Conservation (phyloP, 2,888 invertebrate species). For the Nysson spinosus region DNA sequence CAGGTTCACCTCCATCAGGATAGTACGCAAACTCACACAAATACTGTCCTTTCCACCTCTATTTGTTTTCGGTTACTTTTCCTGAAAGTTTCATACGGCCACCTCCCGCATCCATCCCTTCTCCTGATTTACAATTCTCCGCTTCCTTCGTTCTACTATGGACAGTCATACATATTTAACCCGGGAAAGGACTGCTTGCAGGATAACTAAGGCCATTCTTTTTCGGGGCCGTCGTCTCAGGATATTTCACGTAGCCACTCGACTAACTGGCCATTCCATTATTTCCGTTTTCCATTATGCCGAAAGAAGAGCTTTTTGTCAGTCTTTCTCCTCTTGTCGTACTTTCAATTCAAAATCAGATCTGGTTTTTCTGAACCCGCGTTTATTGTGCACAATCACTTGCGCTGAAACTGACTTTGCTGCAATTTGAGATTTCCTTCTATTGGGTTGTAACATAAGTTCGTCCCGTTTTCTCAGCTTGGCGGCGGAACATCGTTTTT, state of each 20-base stretch:
- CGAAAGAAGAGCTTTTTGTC: no score
- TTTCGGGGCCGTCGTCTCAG: slow-evolving; percentile 6
- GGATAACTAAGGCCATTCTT: slow-evolving; percentile 59
- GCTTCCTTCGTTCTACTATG: slow-evolving; percentile 31
- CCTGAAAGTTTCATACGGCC: slow-evolving; percentile 27
- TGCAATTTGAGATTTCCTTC: no score
- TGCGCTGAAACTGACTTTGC: no score
- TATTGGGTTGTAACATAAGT: no score
- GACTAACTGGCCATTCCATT: not conserved
- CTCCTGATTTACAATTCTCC: slow-evolving; percentile 54
- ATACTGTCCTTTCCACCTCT: slow-evolving; percentile 8
- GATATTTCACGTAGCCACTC: not conserved
- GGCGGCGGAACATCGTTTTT: no score
- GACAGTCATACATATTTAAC: slow-evolving; percentile 66
- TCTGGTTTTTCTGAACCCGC: no score
- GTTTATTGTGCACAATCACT: no score
- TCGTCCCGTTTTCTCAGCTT: no score
- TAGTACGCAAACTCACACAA: not conserved
- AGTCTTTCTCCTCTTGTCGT: no score
- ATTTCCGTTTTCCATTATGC: not conserved
- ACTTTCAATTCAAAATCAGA: no score
- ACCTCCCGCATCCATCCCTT: slow-evolving; percentile 17
- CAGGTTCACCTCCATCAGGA: not conserved
- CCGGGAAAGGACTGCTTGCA: slow-evolving; percentile 36
- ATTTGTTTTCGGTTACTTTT: slow-evolving; percentile 44